Conservation (phyloP, 2,797 vertebrate species). For the Pampus argenteus region DNA sequence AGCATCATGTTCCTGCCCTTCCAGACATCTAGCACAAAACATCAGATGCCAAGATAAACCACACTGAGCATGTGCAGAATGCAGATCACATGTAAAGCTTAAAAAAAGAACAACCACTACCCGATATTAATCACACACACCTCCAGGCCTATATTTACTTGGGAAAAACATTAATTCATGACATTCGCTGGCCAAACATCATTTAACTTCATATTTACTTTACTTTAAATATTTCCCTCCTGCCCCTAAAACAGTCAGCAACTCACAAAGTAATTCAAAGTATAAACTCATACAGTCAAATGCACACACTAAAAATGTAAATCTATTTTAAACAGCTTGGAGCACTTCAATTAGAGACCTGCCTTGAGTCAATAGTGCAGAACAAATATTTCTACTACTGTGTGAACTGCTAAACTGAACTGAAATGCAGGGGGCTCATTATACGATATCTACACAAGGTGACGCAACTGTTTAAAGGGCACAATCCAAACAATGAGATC, state of each 20-base stretch:
- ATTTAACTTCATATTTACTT: slow-evolving; percentile 16
- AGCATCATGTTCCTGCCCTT: slow-evolving; percentile 33
- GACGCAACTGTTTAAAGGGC: slow-evolving; percentile 60
- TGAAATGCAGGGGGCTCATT: slow-evolving; percentile 26
- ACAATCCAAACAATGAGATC: slow-evolving; percentile 2
- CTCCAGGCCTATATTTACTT: slow-evolving; percentile 25
- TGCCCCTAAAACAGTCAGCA: slow-evolving; percentile 2
- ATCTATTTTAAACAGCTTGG: slow-evolving; percentile 32
- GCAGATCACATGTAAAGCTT: slow-evolving; percentile 60
- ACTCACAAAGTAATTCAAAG: slow-evolving; percentile 25
- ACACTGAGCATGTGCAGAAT: slow-evolving; percentile 71
- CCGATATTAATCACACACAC: slow-evolving; percentile 41
- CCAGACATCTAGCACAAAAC: slow-evolving; percentile 63
- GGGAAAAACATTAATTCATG: slow-evolving; percentile 39
- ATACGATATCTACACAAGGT: slow-evolving; percentile 46
- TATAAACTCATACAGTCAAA: slow-evolving; percentile 30
- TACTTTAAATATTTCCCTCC: slow-evolving; percentile 22
- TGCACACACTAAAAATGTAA: slow-evolving; percentile 13
- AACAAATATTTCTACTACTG: slow-evolving; percentile 55
- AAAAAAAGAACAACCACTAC: slow-evolving; percentile 51
- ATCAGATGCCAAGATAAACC: slow-evolving; percentile 54
- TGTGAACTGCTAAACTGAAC: slow-evolving; percentile 9
- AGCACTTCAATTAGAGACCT: slow-evolving; percentile 38
- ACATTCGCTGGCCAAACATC: background rate
- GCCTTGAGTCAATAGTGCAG: slow-evolving; percentile 67